Conservation (phyloP, 2,888 invertebrate species). For the Lasius fuliginosus region DNA sequence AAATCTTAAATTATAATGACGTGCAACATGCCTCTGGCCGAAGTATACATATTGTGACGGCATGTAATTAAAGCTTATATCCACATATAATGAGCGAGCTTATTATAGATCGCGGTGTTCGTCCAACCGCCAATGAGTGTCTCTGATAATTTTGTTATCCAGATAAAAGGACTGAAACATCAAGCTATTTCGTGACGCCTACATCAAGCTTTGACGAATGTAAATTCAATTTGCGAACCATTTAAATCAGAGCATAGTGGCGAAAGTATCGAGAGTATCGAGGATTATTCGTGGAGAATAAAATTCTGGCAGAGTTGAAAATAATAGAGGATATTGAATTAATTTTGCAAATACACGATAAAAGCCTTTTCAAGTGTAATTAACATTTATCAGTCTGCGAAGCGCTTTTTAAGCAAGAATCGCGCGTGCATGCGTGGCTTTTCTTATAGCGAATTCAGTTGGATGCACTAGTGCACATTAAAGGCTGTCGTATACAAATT, state of each 20-base stretch:
- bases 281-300: neutral
- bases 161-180: neutral
- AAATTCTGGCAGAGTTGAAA: neutral
- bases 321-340: neutral
- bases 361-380: neutral
- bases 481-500: no score
- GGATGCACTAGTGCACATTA: no score
- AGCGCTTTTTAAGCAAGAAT: neutral
- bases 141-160: constrained; percentile 2
- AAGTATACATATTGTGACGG: constrained; percentile 71
- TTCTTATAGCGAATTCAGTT: no score
- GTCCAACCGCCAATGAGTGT: constrained; percentile 69
- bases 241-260: neutral
- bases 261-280: neutral
- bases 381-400: neutral
- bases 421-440: neutral
- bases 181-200: neutral
- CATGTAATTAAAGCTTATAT: constrained; percentile 63
- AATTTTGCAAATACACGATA: neutral
- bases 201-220: neutral
- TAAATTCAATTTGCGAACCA: constrained; percentile 1
- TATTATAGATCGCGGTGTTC: constrained; percentile 77
- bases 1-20: constrained; percentile 77
- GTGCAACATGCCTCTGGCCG: constrained; percentile 64
- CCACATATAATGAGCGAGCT: constrained; percentile 69